A percentile compares a stretch with the other conserved stretches of the same genome.
phyloP scores from a whole-genome alignment of 2,888 invertebrate genomes.

The Leucoma salicis region DNA sequence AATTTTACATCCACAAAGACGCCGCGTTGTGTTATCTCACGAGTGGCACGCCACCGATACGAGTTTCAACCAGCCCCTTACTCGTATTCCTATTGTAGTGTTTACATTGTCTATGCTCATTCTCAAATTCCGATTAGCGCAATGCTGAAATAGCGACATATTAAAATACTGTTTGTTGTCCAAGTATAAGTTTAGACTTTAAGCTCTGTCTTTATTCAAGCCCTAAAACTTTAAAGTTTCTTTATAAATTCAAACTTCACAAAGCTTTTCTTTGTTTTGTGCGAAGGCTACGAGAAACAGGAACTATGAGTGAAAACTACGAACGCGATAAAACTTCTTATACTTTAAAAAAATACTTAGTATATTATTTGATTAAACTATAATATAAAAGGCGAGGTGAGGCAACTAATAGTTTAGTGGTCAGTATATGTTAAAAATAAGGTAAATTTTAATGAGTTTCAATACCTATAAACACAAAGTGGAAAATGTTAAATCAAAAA shows the following conservation, averaged over 20 bases:
- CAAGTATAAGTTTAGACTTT: constrained; percentile 18
- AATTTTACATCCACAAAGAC: constrained; percentile 78
- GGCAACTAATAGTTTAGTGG: no score
- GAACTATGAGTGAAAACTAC: constrained; percentile 33
- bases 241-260: constrained; percentile 38
- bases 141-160: constrained; percentile 56
- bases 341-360: no score
- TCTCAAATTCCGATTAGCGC: constrained; percentile 74
- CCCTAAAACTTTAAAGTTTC: constrained; percentile 40
- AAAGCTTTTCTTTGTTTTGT: constrained; percentile 39
- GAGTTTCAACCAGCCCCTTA: constrained; percentile 62
- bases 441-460: no score
- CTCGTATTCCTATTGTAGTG: constrained; percentile 73
- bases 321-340: constrained; percentile 20
- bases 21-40: constrained; percentile 70
- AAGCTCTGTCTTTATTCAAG: constrained; percentile 40
- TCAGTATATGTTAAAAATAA: no score
- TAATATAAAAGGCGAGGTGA: no score
- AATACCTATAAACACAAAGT: no score
- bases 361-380: no score
- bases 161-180: constrained; percentile 36
- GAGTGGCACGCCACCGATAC: constrained; percentile 74
- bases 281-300: constrained; percentile 32
- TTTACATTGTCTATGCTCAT: constrained; percentile 79
- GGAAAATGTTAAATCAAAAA: no score